Conservation (phyloP, 2,797 vertebrate genomes). For the Sandelia bainsii region DNA sequence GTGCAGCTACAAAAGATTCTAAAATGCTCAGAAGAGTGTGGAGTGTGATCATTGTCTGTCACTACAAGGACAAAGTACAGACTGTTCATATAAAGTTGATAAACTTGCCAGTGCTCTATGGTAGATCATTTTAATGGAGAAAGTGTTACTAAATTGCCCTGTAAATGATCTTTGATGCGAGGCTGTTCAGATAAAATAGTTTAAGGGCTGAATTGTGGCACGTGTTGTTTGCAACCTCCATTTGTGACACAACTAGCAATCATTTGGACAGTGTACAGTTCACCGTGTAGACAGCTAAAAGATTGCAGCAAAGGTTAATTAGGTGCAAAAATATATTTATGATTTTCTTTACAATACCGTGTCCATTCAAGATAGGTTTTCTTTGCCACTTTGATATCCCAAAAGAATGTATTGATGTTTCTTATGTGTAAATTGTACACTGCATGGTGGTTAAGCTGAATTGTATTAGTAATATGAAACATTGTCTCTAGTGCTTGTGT, state of each 20-base stretch:
- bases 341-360: not conserved
- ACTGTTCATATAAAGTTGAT: not conserved
- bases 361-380: not conserved
- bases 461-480: not conserved
- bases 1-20: not conserved
- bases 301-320: not conserved
- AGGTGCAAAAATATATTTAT: not conserved
- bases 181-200: too few species aligned
- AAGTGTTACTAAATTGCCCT: too few species aligned
- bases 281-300: not conserved
- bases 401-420: not conserved
- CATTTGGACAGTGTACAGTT: not conserved
- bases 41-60: not conserved
- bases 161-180: too few species aligned
- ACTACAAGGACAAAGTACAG: not conserved
- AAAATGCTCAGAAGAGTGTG: not conserved
- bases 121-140: not conserved
- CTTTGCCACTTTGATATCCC: not conserved
- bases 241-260: constrained; percentile 3
- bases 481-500: constrained; percentile 1
- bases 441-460: not conserved
- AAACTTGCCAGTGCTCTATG: not conserved
- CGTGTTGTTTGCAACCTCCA: too few species aligned
- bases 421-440: not conserved
- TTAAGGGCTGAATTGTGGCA: too few species aligned